These are phyloP conservation scores for Drosophila maculinotata DNA, from an alignment of 2,888 invertebrate genomes.

Conservation along the genomic window DNA sequence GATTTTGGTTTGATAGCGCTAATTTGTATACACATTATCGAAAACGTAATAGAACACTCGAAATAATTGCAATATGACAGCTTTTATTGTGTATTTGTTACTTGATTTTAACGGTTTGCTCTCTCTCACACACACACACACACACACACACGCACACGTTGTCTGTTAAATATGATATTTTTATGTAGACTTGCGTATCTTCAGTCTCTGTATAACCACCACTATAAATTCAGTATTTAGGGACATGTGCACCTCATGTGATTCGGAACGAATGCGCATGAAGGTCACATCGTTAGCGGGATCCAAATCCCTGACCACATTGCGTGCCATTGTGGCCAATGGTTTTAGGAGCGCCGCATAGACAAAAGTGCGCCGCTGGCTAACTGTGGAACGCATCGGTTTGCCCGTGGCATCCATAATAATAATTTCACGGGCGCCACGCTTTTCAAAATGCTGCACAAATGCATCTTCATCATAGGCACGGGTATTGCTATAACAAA, in stretches of 20 bases:
- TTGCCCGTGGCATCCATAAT: slow-evolving; percentile 54
- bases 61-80: not conserved
- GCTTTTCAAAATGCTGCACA: slow-evolving; percentile 43
- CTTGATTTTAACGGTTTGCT: not conserved
- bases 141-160: not conserved
- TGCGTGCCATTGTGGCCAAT: slow-evolving; percentile 60
- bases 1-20: not conserved
- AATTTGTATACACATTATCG: slow-evolving; percentile 6
- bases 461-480: slow-evolving; percentile 66
- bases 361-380: slow-evolving; percentile 32
- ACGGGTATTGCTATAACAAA: not conserved
- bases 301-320: slow-evolving; percentile 72
- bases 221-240: slow-evolving; percentile 51
- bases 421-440: slow-evolving; percentile 60
- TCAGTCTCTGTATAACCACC: slow-evolving; percentile 53
- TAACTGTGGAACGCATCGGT: slow-evolving; percentile 59
- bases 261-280: slow-evolving; percentile 61
- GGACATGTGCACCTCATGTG: slow-evolving; percentile 58
- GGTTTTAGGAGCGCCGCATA: slow-evolving; percentile 42
- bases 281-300: slow-evolving; percentile 70
- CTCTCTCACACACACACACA: slow-evolving; percentile 10
- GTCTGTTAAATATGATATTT: not conserved
- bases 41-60: not conserved
- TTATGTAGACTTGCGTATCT: not conserved
- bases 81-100: not conserved